Base-by-base conservation (phyloP, 2,888 invertebrate genomes). In the Desoria tigrina region DNA sequence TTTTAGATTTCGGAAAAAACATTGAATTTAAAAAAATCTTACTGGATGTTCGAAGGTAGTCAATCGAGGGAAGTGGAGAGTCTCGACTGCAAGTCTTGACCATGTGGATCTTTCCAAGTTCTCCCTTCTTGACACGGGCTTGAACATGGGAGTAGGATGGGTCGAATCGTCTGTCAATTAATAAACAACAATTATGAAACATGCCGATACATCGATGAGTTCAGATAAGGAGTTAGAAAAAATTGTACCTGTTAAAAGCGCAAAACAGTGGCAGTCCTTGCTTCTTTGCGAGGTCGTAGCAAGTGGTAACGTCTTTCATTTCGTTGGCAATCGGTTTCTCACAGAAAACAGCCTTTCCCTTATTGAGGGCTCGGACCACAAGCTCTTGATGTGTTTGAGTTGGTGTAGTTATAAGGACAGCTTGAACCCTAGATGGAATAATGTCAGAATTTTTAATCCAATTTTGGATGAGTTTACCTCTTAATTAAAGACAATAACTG, bases 291-390 rank as follows among this genome's bases (percentile, higher is more conserved):
- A 82, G 79, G 50, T 85, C 83, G 77, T 86, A 87, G 74, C 87
- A 86, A 63, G 81, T 83, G 68, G 80, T 80, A 0, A 85, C 84
- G 9, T 83, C 82, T 27, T 82, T 80, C 2, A 82, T 80, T 66
- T 82, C 81, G 74, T 85, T 84, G 0, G 87, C 85, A 11, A 88
- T 84, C 0, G 88, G 88, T 76, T 88, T 88, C 78, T 88, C 88
- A 74, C 87, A 87, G 78, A 87, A 87, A 0, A 88, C 86, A 23
- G 85, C 84, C 77, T 88, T 88, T 68, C 83, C 82, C 61, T 82
- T 80, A 11, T 81, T 79, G 45, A 87, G 79, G 1, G 85, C 82
- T 65, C 81, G 81, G 0, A 81, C 81, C 0, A 86, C 83, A 21
- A 86, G 83, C 4, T 79, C 80, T 74, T 85, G 84, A 76, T 87